A percentile compares a stretch with the other conserved stretches of the same genome.
Evolutionary conservation across 2,113 vertebrate species (phyloP).

Genomic region (Malurus alboscapulatus): DNA sequence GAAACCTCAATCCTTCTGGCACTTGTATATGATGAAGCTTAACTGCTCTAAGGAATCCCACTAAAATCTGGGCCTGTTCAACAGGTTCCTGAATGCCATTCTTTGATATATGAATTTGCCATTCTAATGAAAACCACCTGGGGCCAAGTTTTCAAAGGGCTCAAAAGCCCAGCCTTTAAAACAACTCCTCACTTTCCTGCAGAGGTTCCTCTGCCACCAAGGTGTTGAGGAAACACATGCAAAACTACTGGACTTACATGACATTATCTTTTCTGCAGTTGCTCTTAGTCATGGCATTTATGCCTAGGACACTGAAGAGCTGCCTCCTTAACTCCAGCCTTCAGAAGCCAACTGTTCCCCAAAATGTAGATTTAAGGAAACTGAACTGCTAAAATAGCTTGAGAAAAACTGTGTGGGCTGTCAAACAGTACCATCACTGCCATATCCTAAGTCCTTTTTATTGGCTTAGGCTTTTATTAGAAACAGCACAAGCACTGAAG

Average conservation of each 20-base stretch:
- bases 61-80: background rate
- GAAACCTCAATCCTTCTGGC: conserved; percentile 22
- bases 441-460: background rate
- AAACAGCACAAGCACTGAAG: background rate
- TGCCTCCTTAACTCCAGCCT: background rate
- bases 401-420: background rate
- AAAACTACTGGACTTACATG: background rate
- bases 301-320: background rate
- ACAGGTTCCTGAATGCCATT: conserved; percentile 49
- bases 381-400: background rate
- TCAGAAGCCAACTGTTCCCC: background rate
- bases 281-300: background rate
- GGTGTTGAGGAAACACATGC: background rate
- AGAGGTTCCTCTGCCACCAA: background rate
- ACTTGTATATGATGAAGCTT: background rate
- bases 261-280: background rate
- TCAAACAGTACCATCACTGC: background rate
- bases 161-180: background rate
- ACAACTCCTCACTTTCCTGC: background rate
- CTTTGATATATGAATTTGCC: conserved; percentile 43
- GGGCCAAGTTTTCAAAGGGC: conserved; percentile 57
- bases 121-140: conserved; percentile 45
- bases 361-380: background rate
- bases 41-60: conserved; percentile 32
- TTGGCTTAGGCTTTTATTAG: background rate